Base-by-base conservation (phyloP, 2,888 invertebrate species). In the Stegana nigrithorax region DNA sequence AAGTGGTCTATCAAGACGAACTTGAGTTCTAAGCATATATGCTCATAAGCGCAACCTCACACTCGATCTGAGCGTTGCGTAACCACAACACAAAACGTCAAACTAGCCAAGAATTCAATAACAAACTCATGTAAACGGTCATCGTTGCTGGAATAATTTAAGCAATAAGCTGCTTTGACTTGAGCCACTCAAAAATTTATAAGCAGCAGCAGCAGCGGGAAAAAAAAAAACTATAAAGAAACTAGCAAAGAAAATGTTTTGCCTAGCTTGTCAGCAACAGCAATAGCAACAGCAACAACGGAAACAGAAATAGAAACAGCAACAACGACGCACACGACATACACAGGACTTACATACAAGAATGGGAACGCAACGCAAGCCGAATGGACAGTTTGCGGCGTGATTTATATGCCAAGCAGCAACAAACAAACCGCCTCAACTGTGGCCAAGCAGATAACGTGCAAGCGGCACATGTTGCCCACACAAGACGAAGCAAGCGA, bases 121-220 rank as follows among this genome's bases (percentile, higher is more conserved):
- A 45, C 45, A 45, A 6, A 59, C 50, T 27, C 50, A 39, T 32
- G 25, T 19, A 21, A n/a, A n/a, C n/a, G n/a, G n/a, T n/a, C n/a
- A n/a, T n/a, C n/a, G n/a, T n/a, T n/a, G n/a, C n/a, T n/a, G n/a
- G n/a, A n/a, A 45, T 17, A 55, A 63, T 39, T 61, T 65, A 68
- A 67, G 64, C 75, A 74, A 71, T 78, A 78, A 75, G 77, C 75
- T 57, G 77, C 67, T 78, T 71, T 67, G 26, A 60, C 47, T 58
- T 27, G 50, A 12, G 68, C 53, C 36, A n/a, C 61, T 62, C 44
- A 68, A 69, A 68, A 69, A 69, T 75, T 55, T 69, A 66, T 78
- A 75, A 78, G 77, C 74, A 32, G 74, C 26, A 26, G 23, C 50
- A 25, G 6, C 6, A 42, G 7, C 21, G 17, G 21, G 45, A 26